Base-by-base conservation (phyloP, 2,888 invertebrate species). In the Oscheius sp. region DNA sequence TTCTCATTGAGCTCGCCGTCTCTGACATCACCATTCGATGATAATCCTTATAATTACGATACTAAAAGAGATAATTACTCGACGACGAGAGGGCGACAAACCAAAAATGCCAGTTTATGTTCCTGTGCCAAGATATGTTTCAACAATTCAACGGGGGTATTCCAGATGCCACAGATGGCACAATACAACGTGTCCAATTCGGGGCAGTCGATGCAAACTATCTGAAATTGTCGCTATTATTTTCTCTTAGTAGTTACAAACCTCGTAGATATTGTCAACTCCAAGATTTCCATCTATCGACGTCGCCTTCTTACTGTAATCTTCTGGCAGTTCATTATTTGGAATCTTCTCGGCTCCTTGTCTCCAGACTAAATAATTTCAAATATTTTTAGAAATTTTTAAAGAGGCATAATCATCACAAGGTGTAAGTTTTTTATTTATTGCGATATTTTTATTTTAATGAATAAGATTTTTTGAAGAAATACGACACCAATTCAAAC, bases 271-370 rank as follows among this genome's bases (percentile, higher is more conserved):
- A 27, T 23, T 64, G 27, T 64, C 64, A 2, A 72, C 23, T 35
- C 63, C 72, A 23, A 72, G 52, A 43, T 43, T 45, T 43, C 72
- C 72, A 18, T 49, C 43, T 12, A 41, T 21, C 25, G 13, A 13
- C 9, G n/a, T 23, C 25, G 64, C 63, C 53, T 43, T 52, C 25
- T 53, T 63, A 35, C 43, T 72, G 43, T 52, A 64, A n/a, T 27
- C 16, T 3, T 18, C 23, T 9, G 72, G 72, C 35, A 63, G 43
- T 35, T 72, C 72, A 21, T 18, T 25, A 5, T 16, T 1, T 7
- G 72, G 72, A 25, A 63, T 72, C 23, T 35, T 64, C 45, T 72
- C 72, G 18, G 63, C 61, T 41, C 72, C 72, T 1, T 63, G 43
- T 53, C 46, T 18, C 64, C 55, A 64, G 23, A 72, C 72, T 72